Base-by-base conservation (phyloP, 1,140 invertebrate species). In the Trialeurodes vaporariorum region DNA sequence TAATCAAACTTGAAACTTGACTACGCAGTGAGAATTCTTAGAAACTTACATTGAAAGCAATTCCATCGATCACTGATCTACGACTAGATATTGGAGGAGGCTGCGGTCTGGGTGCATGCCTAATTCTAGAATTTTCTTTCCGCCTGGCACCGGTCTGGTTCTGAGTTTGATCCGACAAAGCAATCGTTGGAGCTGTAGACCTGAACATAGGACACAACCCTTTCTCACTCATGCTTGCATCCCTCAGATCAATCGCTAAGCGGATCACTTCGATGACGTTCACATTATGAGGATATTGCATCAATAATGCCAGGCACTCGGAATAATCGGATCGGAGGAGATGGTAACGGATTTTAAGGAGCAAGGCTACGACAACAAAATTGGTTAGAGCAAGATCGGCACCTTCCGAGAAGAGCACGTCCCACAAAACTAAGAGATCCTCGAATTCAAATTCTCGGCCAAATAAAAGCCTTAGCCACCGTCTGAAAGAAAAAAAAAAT, bases 401-500 rank as follows among this genome's bases (percentile, higher is more conserved):
- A n/a, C 84, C 83, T 71, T 89, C 87, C 5, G 87, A 83, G 79
- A 93, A 91, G 27, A 92, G 84, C 34, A 88, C 89, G 72, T 92
- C 89, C 90, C 90, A 92, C 1, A 92, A 74, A 25, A 86, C 82
- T 13, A 91, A 78, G 27, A 92, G 76, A 73, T 91, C 89, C 59
- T 85, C 78, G 64, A 92, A 81, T 22, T 86, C 82, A 77, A 91
- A 92, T 76, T 92, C 90, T 21, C 90, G 80, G 0, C 89, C 90
- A 80, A 92, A 92, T 1, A 92, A 76, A 58, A 92, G 76, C 13
- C 90, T 81, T 13, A 92, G 76, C 90, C 90, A 92, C 1, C 90
- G 87, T 70, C 89, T 91, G 77, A 0, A 81, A 78, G 40, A 63
- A 23, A 65, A 75, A 59, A 63, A 17, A 64, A 65, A 69, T 27